Percentiles rank a stretch among this genome's conserved stretches.
Conservation (phyloP, 2,888 invertebrate genomes). For the Leistus spinibarbis region DNA sequence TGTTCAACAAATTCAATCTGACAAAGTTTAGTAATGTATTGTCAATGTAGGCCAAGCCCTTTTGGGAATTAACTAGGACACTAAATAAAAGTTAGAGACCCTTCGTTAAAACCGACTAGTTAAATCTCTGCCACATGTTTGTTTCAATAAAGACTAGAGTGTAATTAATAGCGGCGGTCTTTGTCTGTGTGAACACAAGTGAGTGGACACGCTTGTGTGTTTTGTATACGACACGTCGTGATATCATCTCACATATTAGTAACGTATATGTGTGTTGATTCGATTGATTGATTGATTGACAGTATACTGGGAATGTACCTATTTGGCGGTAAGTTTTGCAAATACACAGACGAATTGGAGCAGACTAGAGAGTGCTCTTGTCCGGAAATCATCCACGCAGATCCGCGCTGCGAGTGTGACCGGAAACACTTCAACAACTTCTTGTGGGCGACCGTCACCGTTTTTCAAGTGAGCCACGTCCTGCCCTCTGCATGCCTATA, state of each 20-base stretch:
- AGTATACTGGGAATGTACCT: constrained; percentile 99
- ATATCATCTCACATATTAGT: not conserved
- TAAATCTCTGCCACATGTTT: too few relatives aligned
- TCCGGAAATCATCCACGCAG: constrained; percentile 86
- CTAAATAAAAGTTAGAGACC: too few relatives aligned
- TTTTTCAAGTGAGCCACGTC: constrained; percentile 84
- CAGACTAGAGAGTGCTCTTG: constrained; percentile 89
- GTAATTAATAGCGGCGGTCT: too few relatives aligned
- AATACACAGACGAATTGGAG: constrained; percentile 84
- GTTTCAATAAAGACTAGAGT: too few relatives aligned
- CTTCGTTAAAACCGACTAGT: too few relatives aligned
- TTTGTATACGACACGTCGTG: not conserved
- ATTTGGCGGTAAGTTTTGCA: constrained; percentile 99
- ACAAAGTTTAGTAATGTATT: too few relatives aligned
- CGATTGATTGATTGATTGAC: constrained; percentile 56
- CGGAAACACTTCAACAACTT: constrained; percentile 99
- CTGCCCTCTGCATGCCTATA: not conserved
- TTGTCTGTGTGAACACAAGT: too few relatives aligned
- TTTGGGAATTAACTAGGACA: too few relatives aligned
- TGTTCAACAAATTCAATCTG: too few relatives aligned
- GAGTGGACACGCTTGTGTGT: not conserved
- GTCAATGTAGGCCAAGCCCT: too few relatives aligned
- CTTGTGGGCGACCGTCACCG: constrained; percentile 96
- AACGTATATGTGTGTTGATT: constrained; percentile 43
- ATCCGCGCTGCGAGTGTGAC: constrained; percentile 93